phyloP scores from a whole-genome alignment of 2,888 invertebrate species.

The Rhingia rostrata region DNA sequence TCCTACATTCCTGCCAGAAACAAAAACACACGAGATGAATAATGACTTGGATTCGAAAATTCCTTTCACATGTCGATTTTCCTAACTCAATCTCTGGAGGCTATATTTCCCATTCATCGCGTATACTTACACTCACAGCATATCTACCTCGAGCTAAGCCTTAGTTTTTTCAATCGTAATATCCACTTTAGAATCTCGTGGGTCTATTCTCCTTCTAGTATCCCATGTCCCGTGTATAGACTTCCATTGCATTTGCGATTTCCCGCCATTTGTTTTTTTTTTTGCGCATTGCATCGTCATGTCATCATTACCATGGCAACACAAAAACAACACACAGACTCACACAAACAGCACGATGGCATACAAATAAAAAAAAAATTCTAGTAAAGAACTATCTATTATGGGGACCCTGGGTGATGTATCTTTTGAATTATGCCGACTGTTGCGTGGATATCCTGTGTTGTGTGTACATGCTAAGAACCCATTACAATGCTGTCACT shows the following conservation, averaged over 20 bases:
- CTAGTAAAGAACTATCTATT: constrained; percentile 42
- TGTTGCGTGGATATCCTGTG: constrained; percentile 46
- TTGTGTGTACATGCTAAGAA: constrained; percentile 40
- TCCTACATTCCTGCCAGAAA: constrained; percentile 1
- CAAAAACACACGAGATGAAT: constrained; percentile 38
- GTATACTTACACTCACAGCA: not conserved
- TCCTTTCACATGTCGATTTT: constrained; percentile 64
- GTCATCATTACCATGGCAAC: constrained; percentile 83
- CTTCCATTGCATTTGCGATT: constrained; percentile 36
- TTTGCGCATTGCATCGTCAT: constrained; percentile 82
- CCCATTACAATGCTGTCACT: constrained; percentile 73
- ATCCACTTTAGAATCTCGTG: constrained; percentile 40
- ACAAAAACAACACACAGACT: not conserved
- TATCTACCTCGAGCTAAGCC: not conserved
- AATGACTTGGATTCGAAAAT: constrained; percentile 51
- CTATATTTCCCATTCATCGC: constrained; percentile 14
- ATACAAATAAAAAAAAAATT: constrained; percentile 6
- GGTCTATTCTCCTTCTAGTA: constrained; percentile 30
- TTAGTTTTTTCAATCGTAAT: constrained; percentile 39
- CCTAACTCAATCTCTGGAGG: constrained; percentile 55
- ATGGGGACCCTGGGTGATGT: constrained; percentile 43
- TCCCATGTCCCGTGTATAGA: not conserved
- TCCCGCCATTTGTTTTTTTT: not conserved
- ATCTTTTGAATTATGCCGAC: constrained; percentile 68
- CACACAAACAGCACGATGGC: no score